Base-by-base conservation (phyloP, 2,113 vertebrate genomes). In the Crotalus helleri region DNA sequence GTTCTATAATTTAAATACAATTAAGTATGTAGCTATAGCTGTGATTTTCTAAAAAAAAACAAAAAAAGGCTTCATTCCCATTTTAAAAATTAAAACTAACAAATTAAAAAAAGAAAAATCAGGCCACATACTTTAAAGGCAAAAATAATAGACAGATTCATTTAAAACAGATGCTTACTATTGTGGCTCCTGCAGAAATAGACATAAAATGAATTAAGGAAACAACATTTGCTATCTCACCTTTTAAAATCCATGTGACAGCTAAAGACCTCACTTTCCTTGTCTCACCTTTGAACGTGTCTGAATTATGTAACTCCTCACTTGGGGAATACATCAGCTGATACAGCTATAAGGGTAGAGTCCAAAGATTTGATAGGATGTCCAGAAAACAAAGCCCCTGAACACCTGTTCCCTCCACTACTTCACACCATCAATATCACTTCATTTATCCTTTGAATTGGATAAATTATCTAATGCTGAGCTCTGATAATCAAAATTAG, bases 241-340 rank as follows among this genome's bases (percentile, higher is more conserved):
- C 59, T 86, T 85, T 54, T 15, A 89, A 26, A 21, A 39, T 12
- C 21, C 87, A 86, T 13, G 9, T 89, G 57, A 58, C 46, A 55
- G 88, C 64, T 49, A 59, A 91, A 61, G 44, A 69, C 91, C 33
- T 86, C 26, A 9, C 11, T 61, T 92, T 74, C 49, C 23, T 26
- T 21, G 26, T 26, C 61, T 87, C n/a, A 4, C 55, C 93, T 57
- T 53, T 90, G 89, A 92, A 93, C 64, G 86, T 23, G 33, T 46
- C 90, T 64, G 74, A 90, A 93, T 87, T 93, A 92, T 92, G 21
- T 55, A 93, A 85, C 44, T n/a, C 17, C 85, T 92, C 85, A 39
- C 49, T 81, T 81, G 53, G 19, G 90, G 46, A 74, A 57, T 15
- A 69, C 8, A 69, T 46, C 55, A 53, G 46, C 44, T 11, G 21